Evolutionary conservation across 2,113 vertebrate species (phyloP), one percentile per base, ranked within the genome.

Genomic region (Stigmatopora nigra): DNA sequence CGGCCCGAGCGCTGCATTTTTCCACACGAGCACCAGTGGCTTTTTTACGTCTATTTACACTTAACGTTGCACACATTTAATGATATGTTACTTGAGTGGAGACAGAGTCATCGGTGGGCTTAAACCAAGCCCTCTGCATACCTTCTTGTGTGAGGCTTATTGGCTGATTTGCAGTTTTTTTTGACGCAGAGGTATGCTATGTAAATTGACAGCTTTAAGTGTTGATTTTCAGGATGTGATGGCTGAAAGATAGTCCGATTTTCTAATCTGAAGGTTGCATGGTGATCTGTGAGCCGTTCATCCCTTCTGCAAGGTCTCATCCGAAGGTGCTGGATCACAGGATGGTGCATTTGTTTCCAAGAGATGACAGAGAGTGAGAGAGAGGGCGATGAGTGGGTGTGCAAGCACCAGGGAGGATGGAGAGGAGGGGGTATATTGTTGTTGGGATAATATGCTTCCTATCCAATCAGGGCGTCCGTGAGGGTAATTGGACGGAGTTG

Each of bases 111-210:
- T 75, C 51, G 60, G 52, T 46, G 51, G 52, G 56, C 57, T 35
- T 7, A 9, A 63, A 60, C 67, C 57, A 65, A 52, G 48, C 59
- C 19, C 38, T 61, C n/a, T 19, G 11, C 38, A 22, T 45, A 61
- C 41, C 59, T 22, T 38, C 13, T 22, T 44, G n/a, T 59, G 57
- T 41, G 57, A 59, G 9, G 57, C 35, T 20, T 61, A 44, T 20
- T 36, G 38, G 35, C 17, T 60, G 65, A 63, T 67, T 47, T 60
- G 31, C 25, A 2, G 25, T 31, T 31, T 44, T 16, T 45, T 80
- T 69, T 86, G 79, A 80, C 84, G 84, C 81, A 85, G 72, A 74
- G 68, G 51, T 69, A 11, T 70, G 66, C 25, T 69, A 46, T 75
- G 63, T 78, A 72, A 68, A 60, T 72, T 72, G 56, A 46, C 7